Evolutionary conservation across 2,797 vertebrate species (phyloP).

Genomic region (Molossus molossus): DNA sequence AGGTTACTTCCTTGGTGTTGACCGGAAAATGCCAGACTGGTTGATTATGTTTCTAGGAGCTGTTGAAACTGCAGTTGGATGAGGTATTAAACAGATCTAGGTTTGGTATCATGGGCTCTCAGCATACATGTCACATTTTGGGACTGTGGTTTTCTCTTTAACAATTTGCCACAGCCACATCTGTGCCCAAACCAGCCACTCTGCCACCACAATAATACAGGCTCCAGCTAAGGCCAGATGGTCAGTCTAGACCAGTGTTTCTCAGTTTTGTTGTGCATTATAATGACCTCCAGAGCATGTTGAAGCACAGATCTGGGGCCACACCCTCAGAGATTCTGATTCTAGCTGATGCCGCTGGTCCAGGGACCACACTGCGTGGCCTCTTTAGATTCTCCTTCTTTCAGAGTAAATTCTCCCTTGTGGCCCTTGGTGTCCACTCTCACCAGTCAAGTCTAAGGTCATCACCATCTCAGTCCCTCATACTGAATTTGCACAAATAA

Average conservation of each 20-base stretch:
- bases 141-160: neutral
- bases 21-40: neutral
- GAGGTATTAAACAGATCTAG: neutral
- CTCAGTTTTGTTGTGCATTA: neutral
- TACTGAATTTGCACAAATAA: neutral
- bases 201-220: neutral
- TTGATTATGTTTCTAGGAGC: neutral
- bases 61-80: neutral
- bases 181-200: neutral
- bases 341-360: neutral
- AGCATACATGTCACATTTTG: neutral
- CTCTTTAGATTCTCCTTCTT: neutral
- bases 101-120: neutral
- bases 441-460: neutral
- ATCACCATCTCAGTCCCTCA: neutral
- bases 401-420: neutral
- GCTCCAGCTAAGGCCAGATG: neutral
- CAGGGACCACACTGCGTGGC: fast-evolving
- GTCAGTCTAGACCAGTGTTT: neutral
- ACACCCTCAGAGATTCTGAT: neutral
- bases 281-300: neutral
- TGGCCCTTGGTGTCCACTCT: neutral
- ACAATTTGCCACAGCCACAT: neutral
- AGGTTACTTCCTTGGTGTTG: neutral
- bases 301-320: neutral